These are phyloP conservation scores for Callyntrura sp. DNA, from an alignment of 2,888 invertebrate species.

Conservation along the genomic window DNA sequence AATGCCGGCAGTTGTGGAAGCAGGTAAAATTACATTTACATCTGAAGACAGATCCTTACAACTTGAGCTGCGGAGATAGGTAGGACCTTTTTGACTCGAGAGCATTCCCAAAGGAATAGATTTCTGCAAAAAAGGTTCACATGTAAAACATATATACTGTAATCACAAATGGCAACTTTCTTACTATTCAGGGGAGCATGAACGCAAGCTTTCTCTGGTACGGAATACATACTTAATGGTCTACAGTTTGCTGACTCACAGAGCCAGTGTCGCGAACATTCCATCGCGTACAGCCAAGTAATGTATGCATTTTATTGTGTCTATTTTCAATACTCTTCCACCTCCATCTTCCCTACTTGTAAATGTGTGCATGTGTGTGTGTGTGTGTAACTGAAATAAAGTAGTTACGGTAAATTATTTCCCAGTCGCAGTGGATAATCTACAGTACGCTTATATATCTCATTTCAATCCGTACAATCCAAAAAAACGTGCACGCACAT, in stretches of 20 bases:
- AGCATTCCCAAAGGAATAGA: conserved; percentile 64
- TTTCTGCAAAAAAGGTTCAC: conserved; percentile 57
- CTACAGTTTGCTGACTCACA: no score
- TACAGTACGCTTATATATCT: conserved; percentile 5
- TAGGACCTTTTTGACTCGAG: conserved; percentile 69
- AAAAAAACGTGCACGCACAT: no score
- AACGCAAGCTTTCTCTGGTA: neutral
- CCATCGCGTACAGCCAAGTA: no score
- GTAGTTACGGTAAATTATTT: neutral
- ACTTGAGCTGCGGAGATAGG: conserved; percentile 56
- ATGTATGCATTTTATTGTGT: neutral
- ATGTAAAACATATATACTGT: neutral
- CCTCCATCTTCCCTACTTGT: no score
- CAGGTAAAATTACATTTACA: conserved; percentile 75
- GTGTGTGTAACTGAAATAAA: no score
- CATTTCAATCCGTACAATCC: conserved; percentile 18
- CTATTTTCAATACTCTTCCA: neutral
- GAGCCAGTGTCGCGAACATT: no score
- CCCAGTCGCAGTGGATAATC: conserved; percentile 34
- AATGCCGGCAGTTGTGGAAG: conserved; percentile 29
- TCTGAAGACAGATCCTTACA: conserved; percentile 69
- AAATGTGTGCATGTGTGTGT: no score
- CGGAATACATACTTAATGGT: neutral
- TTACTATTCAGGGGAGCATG: neutral
- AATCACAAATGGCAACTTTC: conserved; percentile 13